These are phyloP conservation scores for Ramphastos sulfuratus DNA, from an alignment of 2,113 vertebrate genomes.

Conservation along the genomic window DNA sequence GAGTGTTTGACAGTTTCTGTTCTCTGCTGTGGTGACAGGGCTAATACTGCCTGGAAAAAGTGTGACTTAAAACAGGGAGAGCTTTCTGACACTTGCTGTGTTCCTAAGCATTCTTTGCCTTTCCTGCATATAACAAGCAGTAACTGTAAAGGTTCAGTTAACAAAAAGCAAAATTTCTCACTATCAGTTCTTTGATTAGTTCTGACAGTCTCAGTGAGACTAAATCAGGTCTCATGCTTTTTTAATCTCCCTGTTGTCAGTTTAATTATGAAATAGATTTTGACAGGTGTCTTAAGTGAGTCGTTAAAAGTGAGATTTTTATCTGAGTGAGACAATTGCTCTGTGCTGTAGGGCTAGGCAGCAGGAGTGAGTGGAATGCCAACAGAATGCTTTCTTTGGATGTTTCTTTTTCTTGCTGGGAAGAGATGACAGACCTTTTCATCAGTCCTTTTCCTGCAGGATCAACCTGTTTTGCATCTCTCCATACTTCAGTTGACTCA, in stretches of 20 bases:
- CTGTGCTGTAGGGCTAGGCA: not conserved
- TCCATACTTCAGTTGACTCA: not conserved
- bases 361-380: not conserved
- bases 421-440: not conserved
- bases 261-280: not conserved
- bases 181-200: not conserved
- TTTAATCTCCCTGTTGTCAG: not conserved
- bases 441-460: not conserved
- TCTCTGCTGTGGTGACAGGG: not conserved
- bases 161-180: not conserved
- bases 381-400: not conserved
- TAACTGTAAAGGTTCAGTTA: not conserved
- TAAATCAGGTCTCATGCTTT: not conserved
- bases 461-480: not conserved
- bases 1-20: not conserved
- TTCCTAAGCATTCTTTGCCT: not conserved
- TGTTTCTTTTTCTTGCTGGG: not conserved
- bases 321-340: not conserved
- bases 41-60: not conserved
- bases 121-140: not conserved
- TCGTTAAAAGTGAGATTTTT: not conserved
- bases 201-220: not conserved
- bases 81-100: fast-evolving
- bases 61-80: not conserved
- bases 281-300: not conserved